A percentile compares a stretch with the other conserved stretches of the same genome.
phyloP scores from a whole-genome alignment of 2,113 vertebrate genomes.

The Mus musculus region DNA sequence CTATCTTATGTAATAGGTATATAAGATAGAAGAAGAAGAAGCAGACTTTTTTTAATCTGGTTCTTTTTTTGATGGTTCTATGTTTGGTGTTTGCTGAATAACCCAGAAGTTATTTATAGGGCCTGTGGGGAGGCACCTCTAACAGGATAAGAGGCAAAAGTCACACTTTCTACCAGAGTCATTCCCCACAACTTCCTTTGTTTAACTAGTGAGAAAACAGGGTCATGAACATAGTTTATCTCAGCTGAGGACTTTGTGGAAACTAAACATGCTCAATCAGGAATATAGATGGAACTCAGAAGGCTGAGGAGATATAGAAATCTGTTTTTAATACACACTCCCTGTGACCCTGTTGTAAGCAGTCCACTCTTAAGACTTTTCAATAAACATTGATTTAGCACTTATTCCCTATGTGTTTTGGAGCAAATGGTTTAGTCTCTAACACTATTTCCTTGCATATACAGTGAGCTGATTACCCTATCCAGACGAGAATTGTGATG shows the following conservation, averaged over 20 bases:
- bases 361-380: not conserved
- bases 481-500: not conserved
- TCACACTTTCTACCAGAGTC: not conserved
- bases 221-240: not conserved
- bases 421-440: not conserved
- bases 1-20: too few relatives aligned
- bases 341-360: not conserved
- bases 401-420: not conserved
- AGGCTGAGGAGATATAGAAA: not conserved
- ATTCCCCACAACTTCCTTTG: not conserved
- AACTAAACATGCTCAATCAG: not conserved
- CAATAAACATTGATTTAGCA: not conserved
- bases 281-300: not conserved
- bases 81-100: conserved; percentile 53
- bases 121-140: not conserved
- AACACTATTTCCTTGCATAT: not conserved
- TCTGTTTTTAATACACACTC: not conserved
- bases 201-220: not conserved
- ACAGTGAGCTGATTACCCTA: not conserved
- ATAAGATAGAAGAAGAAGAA: not conserved
- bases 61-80: conserved; percentile 21
- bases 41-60: conserved; percentile 40
- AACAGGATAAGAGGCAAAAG: conserved; percentile 19
- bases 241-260: not conserved
- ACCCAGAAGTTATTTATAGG: conserved; percentile 42